A percentile compares a stretch with the other conserved stretches of the same genome.
Conservation (phyloP, 2,888 invertebrate species). For the Xestia rhomboidea region DNA sequence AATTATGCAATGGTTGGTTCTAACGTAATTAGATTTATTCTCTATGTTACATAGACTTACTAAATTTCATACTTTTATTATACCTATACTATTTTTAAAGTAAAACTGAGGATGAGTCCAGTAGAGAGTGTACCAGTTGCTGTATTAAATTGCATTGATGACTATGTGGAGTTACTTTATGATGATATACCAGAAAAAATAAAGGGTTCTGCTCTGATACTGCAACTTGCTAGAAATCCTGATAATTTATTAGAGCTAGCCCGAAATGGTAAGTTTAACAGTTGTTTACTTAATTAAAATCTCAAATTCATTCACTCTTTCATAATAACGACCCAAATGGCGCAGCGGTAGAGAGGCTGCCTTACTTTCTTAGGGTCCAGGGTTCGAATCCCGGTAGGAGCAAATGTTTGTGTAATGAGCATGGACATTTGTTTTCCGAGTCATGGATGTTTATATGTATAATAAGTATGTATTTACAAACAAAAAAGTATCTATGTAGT, state of each 20-base stretch:
- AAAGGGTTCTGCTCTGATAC: constrained; percentile 96
- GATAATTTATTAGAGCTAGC: constrained; percentile 98
- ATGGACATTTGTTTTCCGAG: too few species aligned
- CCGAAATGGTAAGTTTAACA: constrained; percentile 94
- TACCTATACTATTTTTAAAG: constrained; percentile 10
- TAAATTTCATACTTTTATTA: constrained; percentile 3
- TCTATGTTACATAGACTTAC: background rate
- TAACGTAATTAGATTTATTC: background rate
- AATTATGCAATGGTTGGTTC: background rate
- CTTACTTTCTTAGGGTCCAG: too few species aligned
- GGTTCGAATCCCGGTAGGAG: too few species aligned
- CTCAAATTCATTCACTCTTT: background rate
- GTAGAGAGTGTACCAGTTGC: constrained; percentile 91
- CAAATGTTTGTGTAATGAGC: too few species aligned
- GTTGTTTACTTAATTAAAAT: background rate
- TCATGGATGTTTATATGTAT: too few species aligned
- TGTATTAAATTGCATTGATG: constrained; percentile 96
- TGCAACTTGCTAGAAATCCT: constrained; percentile 97
- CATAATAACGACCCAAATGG: too few species aligned
- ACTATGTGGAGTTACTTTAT: constrained; percentile 98
- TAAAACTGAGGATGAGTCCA: constrained; percentile 83
- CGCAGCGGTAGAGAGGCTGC: too few species aligned
- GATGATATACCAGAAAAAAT: constrained; percentile 98
- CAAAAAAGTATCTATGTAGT: too few species aligned
- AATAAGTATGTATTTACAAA: too few species aligned